Evolutionary conservation across 2,113 vertebrate genomes (phyloP), one percentile per base, ranked within the genome.

Genomic region (Pica pica): DNA sequence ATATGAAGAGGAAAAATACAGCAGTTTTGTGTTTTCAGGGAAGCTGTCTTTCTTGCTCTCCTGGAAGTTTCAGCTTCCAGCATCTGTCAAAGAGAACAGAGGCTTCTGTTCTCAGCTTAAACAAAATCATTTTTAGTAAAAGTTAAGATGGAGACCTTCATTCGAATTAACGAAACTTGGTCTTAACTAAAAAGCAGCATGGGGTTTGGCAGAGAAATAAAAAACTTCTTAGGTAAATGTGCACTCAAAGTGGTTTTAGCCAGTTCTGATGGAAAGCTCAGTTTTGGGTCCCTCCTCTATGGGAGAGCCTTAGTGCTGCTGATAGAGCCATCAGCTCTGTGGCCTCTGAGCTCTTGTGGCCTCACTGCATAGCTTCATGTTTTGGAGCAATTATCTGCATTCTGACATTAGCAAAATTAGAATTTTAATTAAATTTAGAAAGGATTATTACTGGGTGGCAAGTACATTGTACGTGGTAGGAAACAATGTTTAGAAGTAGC

Each of bases 351-450:
- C 9, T 0, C 14, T 35, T 26, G 18, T 44, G 49, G 39, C 39
- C 39, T 74, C 33, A 0, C 27, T 28, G 26, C 7, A 0, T 13
- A 49, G 24, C 56, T 59, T 27, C 1, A 0, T 19, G 30, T 6
- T 74, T 73, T 59, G 33, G 39, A 59, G 53, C 69, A 60, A 30
- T 89, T 56, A 33, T 11, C 41, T 41, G 52, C 41, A 6, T 53
- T 67, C 28, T 57, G 41, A 76, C 16, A 10, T 57, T 6, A 61
- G 12, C 17, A 39, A 65, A 73, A 88, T 59, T 6, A 42, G 47
- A 53, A 49, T 56, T 52, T 46, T 67, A 67, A 59, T 86, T 50
- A 50, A 65, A 63, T 57, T 46, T 14, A 31, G 39, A 55, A 28
- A 47, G 10, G 3, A 6, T 55, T 89, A 16, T 42, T 84, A 14